These are phyloP conservation scores for Oreochromis spilurus DNA, from an alignment of 2,113 vertebrate genomes.

Conservation along the genomic window DNA sequence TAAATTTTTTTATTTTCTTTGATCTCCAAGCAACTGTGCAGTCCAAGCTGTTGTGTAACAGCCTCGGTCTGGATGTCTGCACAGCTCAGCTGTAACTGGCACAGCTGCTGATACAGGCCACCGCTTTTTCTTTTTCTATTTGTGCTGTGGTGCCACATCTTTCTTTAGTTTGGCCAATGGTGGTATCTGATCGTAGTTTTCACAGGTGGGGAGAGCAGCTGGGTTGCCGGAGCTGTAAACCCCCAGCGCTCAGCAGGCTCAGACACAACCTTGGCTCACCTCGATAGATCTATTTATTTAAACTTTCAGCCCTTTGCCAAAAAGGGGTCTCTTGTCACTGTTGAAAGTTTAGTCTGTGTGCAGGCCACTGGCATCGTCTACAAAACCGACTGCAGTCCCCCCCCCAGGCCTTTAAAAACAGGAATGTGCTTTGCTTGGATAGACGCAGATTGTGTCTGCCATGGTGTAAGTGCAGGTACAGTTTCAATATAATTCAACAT, in stretches of 20 bases:
- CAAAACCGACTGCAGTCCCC: conserved; percentile 13
- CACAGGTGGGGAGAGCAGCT: conserved; percentile 33
- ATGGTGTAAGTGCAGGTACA: conserved; percentile 10
- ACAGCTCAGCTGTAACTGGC: conserved; percentile 5
- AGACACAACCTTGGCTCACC: conserved; percentile 32
- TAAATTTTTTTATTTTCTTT: conserved; percentile 18
- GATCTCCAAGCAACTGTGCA: conserved; percentile 3
- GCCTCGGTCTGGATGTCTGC: neutral
- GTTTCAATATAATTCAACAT: neutral
- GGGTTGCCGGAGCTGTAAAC: neutral
- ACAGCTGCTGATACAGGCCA: neutral
- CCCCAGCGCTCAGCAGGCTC: neutral
- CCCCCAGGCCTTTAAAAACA: neutral
- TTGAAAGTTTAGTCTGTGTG: conserved; percentile 58
- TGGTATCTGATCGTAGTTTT: conserved; percentile 13
- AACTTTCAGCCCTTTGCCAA: conserved; percentile 32
- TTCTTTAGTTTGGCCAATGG: conserved; percentile 31
- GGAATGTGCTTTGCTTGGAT: conserved; percentile 8
- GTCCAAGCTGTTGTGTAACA: conserved; percentile 28
- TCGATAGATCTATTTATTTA: conserved; percentile 49
- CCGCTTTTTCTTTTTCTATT: neutral
- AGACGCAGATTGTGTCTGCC: neutral
- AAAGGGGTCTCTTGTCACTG: conserved; percentile 42
- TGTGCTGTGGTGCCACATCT: neutral
- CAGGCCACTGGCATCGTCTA: conserved; percentile 33